These are phyloP conservation scores for Ophthalmolycus amberensis DNA, from an alignment of 2,113 vertebrate genomes.

Conservation along the genomic window DNA sequence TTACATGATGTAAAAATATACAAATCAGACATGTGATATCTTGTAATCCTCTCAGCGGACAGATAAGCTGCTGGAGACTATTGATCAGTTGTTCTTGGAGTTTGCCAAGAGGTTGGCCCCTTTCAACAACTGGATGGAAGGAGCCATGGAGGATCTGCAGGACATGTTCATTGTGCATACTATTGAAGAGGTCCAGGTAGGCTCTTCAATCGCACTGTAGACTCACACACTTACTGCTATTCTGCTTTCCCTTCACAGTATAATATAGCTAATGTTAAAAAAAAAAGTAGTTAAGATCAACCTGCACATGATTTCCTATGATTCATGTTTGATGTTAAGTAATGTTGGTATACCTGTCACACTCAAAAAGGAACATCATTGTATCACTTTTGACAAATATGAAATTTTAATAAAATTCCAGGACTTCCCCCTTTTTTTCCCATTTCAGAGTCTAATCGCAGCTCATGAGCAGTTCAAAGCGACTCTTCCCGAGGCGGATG, in stretches of 20 bases:
- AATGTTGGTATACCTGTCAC: not conserved
- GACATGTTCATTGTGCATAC: constrained; percentile 93
- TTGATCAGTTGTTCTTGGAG: constrained; percentile 87
- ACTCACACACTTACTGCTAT: not conserved
- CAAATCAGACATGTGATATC: constrained; percentile 6
- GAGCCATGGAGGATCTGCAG: constrained; percentile 86
- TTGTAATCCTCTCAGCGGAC: constrained; percentile 76
- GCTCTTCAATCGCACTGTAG: not conserved
- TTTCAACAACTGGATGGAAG: constrained; percentile 90
- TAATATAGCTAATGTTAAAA: not conserved
- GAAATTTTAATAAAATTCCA: constrained; percentile 24
- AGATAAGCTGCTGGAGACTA: constrained; percentile 86
- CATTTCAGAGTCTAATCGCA: constrained; percentile 90
- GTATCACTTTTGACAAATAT: constrained; percentile 21
- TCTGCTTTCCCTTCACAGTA: not conserved
- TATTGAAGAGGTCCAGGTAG: constrained; percentile 95
- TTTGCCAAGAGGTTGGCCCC: constrained; percentile 86
- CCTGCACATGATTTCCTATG: not conserved
- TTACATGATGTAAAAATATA: constrained; percentile 19
- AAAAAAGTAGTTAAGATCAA: not conserved
- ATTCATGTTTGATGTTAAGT: not conserved
- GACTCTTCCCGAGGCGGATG: constrained; percentile 87
- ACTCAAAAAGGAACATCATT: not conserved
- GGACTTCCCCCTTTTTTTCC: constrained; percentile 13
- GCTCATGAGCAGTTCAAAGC: constrained; percentile 92